Conservation (phyloP, 1,140 invertebrate species). For the Temnothorax curvispinosus region DNA sequence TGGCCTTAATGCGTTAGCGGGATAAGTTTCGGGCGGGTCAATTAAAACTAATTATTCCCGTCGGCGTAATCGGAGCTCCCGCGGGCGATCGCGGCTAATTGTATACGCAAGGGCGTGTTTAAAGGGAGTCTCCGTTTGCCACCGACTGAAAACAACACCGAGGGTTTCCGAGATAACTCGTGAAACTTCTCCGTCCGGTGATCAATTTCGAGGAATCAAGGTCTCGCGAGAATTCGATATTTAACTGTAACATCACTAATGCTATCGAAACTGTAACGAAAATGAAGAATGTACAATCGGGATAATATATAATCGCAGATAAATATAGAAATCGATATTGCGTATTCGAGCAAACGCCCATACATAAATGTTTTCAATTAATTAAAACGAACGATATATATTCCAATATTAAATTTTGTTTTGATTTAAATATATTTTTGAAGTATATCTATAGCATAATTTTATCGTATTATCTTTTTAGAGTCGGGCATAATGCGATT, state of each 20-base stretch:
- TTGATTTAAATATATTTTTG: not conserved
- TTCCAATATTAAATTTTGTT: not conserved
- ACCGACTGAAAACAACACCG: slow-evolving; percentile 28
- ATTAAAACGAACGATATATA: not conserved
- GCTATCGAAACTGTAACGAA: not conserved
- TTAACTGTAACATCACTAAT: slow-evolving; percentile 10
- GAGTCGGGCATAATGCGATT: not conserved
- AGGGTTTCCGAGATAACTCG: slow-evolving; percentile 16
- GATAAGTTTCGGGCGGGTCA: slow-evolving; percentile 79
- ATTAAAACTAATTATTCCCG: slow-evolving; percentile 82
- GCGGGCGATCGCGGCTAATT: slow-evolving; percentile 71
- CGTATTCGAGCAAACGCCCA: not conserved
- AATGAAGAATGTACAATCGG: not conserved
- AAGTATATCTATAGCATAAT: not conserved
- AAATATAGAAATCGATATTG: not conserved
- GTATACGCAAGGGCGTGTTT: slow-evolving; percentile 58
- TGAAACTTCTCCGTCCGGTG: slow-evolving; percentile 1
- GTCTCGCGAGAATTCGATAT: not conserved
- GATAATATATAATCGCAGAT: not conserved
- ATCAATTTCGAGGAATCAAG: slow-evolving; percentile 19
- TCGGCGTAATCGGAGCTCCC: slow-evolving; percentile 66
- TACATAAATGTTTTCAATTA: not conserved
- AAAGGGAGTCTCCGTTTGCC: not conserved
- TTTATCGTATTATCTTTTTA: not conserved
- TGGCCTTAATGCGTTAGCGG: slow-evolving; percentile 81